These are phyloP conservation scores for Leiothrix lutea DNA, from an alignment of 2,113 vertebrate genomes.

Conservation along the genomic window DNA sequence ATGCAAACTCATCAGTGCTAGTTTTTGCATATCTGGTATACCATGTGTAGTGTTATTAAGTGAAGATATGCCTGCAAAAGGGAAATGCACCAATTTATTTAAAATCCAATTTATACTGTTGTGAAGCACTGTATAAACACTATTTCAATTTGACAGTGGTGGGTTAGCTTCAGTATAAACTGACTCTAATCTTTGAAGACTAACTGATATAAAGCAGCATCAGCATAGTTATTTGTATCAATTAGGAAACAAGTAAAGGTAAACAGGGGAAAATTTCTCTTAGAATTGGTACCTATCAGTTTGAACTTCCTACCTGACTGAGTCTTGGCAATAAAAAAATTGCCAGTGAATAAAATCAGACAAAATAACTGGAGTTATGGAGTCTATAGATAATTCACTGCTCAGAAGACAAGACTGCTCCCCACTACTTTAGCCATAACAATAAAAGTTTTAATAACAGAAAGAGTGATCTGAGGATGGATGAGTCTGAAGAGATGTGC, in stretches of 20 bases:
- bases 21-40: background rate
- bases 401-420: background rate
- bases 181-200: background rate
- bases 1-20: background rate
- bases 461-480: background rate
- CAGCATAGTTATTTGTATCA: background rate
- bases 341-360: background rate
- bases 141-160: background rate
- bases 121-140: background rate
- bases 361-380: background rate
- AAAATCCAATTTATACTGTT: background rate
- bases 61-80: background rate
- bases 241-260: background rate
- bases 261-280: background rate
- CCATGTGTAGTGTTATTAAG: background rate
- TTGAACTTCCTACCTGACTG: background rate
- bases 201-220: background rate
- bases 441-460: background rate
- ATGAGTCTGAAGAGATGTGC: background rate
- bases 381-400: background rate
- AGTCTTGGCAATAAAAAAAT: background rate
- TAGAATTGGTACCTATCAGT: background rate
- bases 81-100: background rate
- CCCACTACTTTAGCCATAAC: background rate
- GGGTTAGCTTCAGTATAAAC: background rate